Conservation (phyloP, 2,113 vertebrate genomes). For the Chloropsis hardwickii region DNA sequence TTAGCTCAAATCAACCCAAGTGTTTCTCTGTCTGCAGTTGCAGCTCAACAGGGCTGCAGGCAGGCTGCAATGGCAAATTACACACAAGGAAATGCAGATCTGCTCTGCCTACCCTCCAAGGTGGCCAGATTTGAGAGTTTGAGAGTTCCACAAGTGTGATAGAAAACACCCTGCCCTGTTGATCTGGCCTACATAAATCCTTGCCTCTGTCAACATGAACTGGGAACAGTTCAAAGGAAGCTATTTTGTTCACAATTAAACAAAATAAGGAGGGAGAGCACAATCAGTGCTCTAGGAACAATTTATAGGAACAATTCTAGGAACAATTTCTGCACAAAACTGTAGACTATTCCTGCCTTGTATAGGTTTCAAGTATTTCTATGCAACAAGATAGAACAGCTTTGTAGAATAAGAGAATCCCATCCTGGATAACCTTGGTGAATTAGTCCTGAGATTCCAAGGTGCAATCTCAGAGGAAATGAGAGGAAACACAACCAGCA, state of each 20-base stretch:
- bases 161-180: background rate
- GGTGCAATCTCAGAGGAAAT: background rate
- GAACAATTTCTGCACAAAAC: background rate
- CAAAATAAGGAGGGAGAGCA: background rate
- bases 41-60: background rate
- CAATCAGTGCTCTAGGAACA: background rate
- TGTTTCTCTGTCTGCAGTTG: background rate
- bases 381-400: background rate
- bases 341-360: too few relatives aligned
- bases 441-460: slow-evolving; percentile 1
- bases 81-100: background rate
- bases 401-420: background rate
- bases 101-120: background rate
- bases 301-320: background rate
- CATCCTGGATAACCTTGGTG: background rate
- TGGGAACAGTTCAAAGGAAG: background rate
- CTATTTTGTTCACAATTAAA: background rate
- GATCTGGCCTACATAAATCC: background rate
- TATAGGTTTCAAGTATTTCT: background rate
- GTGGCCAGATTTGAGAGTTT: background rate
- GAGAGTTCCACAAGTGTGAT: background rate
- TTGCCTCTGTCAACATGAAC: background rate
- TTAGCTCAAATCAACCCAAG: slow-evolving; percentile 49
- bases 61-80: background rate
- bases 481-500: background rate